Percentiles rank a stretch among this genome's conserved stretches.
These are phyloP conservation scores for Eurypyga helias DNA, from an alignment of 2,113 vertebrate species.

Conservation along the genomic window DNA sequence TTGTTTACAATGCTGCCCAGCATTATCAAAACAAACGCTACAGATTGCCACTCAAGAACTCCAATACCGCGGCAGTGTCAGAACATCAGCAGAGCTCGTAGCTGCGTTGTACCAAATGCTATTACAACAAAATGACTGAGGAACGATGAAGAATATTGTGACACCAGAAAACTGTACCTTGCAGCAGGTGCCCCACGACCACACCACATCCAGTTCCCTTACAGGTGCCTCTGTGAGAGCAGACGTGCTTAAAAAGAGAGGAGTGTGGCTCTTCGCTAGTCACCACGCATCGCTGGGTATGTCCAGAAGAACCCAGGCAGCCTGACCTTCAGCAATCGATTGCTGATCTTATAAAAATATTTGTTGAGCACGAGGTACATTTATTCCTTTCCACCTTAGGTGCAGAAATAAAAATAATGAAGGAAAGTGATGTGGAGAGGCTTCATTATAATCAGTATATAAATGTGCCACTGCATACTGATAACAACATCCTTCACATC, in stretches of 20 bases:
- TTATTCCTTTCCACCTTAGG: background rate
- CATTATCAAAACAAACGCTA: accelerated
- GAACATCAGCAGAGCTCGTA: background rate
- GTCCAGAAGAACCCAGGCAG: background rate
- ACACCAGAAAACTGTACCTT: background rate
- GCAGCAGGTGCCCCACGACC: background rate
- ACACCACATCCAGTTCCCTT: background rate
- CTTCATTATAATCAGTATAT: background rate
- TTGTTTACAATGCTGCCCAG: background rate
- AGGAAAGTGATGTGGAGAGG: background rate
- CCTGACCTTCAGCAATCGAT: background rate
- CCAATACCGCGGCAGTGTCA: background rate
- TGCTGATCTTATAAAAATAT: background rate
- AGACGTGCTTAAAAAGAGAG: background rate
- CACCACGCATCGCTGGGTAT: accelerated
- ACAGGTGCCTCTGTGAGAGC: background rate
- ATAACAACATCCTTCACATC: background rate
- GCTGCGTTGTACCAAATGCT: accelerated
- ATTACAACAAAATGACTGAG: background rate
- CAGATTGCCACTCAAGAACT: background rate
- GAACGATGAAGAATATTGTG: background rate
- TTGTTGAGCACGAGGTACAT: background rate
- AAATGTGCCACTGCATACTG: background rate
- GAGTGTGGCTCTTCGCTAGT: background rate
- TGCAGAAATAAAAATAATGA: background rate